Evolutionary conservation across 2,113 vertebrate genomes (phyloP), one percentile per base, ranked within the genome.

Genomic region (Microcebus griseorufus): DNA sequence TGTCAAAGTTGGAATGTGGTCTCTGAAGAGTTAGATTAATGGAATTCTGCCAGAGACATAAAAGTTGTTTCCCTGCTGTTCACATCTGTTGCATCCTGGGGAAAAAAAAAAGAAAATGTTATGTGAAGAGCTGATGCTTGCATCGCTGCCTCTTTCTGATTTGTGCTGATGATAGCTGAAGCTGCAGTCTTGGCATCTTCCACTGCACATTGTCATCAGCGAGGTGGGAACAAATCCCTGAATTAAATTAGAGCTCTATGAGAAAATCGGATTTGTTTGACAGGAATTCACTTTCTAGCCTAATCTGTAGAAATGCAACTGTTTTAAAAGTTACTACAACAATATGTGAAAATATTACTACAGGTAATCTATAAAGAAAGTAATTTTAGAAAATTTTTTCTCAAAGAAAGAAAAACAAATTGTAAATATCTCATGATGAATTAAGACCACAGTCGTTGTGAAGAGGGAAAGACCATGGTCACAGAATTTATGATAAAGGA

Each of bases 51-150:
- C 58, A 53, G 64, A 81, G 81, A 79, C 34, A 45, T 82, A 64
- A 88, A 96, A 72, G 39, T 95, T 93, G 65, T 89, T 93, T 88
- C 14, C 78, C 75, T 95, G 93, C 67, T 95, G 87, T 90, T 96
- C 79, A 93, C 93, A 96, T 92, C 93, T 96, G 91, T 93, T 97
- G 94, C 94, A 94, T 81, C 37, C 25, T 22, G 22, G 53, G 16
- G 1, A 23, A 13, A 14, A 72, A 85, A 17, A 42, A 84, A 75
- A 48, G 4, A 48, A 94, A 92, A 60, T 48, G 16, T 60, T 82
- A 29, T 92, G n/a, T 76, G 79, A 93, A 95, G 42, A 98, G 67
- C 51, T 82, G 45, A 55, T 12, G 60, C 39, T 75, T 70, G 37
- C 42, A 62, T 67, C 2, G 0, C 64, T 45, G 82, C 76, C 69